Base-by-base conservation (phyloP, 2,113 vertebrate species). In the Strix uralensis region DNA sequence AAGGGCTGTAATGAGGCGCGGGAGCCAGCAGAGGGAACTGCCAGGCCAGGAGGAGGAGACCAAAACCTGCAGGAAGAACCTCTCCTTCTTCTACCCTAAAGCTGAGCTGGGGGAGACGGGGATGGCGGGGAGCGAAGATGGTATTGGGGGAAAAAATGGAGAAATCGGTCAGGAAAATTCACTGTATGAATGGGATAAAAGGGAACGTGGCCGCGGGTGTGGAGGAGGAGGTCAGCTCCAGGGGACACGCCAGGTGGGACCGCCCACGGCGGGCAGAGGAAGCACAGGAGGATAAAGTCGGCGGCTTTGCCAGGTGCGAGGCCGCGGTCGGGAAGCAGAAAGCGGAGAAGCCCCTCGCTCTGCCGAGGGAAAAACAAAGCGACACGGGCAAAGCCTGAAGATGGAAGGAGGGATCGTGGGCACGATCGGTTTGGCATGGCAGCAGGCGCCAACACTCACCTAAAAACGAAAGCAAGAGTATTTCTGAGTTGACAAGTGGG, bases 21-120 rank as follows among this genome's bases (percentile, higher is more conserved):
- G 40, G 42, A 55, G 65, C 69, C 90, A 38, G 66, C 29, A 86
- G 94, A 92, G 90, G 94, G 90, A 73, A 84, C 66, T 34, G 57
- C 63, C 82, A 73, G 65, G 73, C 75, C 73, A 15, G 34, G 18
- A 84, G 27, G 17, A 83, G 25, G 44, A 70, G 67, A 13, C 18
- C 40, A 19, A 46, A 12, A 52, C 51, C 73, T 10, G 26, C 19
- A 13, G 15, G 11, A 46, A 20, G 10, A 14, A 14, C 6, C 5
- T 36, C 27, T 18, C 20, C 49, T 44, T 7, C 52, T 22, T 9
- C 55, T 6, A 54, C 61, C 71, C 38, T 4, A 21, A 32, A 26
- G 18, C 51, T 23, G 59, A 27, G 46, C 27, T 32, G 32, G 20
- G 58, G 22, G 4, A 30, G 13, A 44, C 3, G 8, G 57, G 27